Conservation (phyloP, 35 echinoderm and acorn worm genomes). For the Heliocidaris tuberculata region DNA sequence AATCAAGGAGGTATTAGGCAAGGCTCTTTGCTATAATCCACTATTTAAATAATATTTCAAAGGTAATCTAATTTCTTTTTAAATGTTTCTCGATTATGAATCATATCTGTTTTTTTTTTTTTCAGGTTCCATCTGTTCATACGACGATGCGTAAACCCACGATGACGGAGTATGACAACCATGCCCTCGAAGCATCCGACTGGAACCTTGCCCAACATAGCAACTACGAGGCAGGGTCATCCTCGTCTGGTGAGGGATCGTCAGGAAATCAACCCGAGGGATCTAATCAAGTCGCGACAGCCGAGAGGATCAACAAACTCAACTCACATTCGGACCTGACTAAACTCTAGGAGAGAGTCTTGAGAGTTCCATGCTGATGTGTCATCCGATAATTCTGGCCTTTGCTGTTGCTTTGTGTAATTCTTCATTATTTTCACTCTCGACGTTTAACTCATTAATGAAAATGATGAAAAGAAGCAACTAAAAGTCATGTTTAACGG, state of each 20-base stretch:
- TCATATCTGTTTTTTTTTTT: neutral
- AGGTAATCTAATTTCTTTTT: too few relatives aligned
- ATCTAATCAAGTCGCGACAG: neutral
- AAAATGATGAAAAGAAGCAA: too few relatives aligned
- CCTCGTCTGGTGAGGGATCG: neutral
- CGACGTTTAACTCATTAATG: too few relatives aligned
- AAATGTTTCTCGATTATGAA: too few relatives aligned
- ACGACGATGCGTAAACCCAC: conserved; percentile 22
- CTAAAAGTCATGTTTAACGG: too few relatives aligned
- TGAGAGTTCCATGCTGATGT: neutral
- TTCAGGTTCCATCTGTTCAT: neutral
- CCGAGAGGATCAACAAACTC: neutral
- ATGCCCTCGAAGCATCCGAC: neutral
- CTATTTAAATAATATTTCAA: too few relatives aligned
- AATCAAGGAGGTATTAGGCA: too few relatives aligned
- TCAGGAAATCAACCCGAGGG: neutral
- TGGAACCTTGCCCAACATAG: neutral
- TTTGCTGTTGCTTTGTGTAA: neutral
- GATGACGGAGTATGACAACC: conserved; percentile 30
- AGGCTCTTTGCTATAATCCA: too few relatives aligned
- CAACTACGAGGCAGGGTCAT: neutral
- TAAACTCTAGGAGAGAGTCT: neutral
- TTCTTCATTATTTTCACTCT: too few relatives aligned
- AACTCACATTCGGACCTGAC: neutral
- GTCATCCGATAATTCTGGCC: neutral